A percentile compares a stretch with the other conserved stretches of the same genome.
Evolutionary conservation across 2,113 vertebrate species (phyloP).

Genomic region (Albula glossodonta): DNA sequence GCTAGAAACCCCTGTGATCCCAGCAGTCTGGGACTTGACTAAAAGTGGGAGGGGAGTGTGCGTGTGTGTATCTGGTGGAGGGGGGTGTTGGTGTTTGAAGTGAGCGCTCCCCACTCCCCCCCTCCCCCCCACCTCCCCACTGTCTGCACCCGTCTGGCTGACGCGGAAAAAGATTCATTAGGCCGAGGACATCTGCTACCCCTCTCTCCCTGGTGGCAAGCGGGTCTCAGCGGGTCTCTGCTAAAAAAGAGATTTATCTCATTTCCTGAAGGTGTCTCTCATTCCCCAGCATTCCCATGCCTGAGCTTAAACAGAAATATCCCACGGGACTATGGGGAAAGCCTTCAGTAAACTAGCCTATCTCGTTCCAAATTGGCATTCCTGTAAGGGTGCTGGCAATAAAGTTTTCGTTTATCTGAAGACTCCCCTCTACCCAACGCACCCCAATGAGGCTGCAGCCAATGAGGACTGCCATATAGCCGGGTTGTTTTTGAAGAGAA

Average conservation of each 20-base stretch:
- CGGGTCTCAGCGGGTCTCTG: background rate
- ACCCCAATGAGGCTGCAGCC: background rate
- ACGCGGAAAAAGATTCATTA: background rate
- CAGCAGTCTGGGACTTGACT: background rate
- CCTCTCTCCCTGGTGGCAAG: background rate
- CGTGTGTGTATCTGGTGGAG: background rate
- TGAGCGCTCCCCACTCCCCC: background rate
- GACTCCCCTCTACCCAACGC: background rate
- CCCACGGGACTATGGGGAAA: background rate
- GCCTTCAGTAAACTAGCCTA: background rate
- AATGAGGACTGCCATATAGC: background rate
- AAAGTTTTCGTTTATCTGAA: background rate
- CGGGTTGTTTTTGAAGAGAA: conserved; percentile 16
- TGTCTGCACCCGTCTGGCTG: background rate
- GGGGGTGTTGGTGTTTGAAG: background rate
- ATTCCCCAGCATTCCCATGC: background rate
- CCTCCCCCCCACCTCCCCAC: background rate
- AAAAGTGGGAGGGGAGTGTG: background rate
- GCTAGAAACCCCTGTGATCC: background rate
- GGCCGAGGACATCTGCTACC: conserved; percentile 18
- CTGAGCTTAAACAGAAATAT: background rate
- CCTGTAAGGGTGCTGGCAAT: background rate
- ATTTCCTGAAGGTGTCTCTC: background rate
- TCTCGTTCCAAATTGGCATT: background rate
- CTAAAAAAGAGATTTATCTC: background rate